Percentiles rank a stretch among this genome's conserved stretches.
Evolutionary conservation across 2,113 vertebrate genomes (phyloP).

Genomic region (Chinchilla lanigera): DNA sequence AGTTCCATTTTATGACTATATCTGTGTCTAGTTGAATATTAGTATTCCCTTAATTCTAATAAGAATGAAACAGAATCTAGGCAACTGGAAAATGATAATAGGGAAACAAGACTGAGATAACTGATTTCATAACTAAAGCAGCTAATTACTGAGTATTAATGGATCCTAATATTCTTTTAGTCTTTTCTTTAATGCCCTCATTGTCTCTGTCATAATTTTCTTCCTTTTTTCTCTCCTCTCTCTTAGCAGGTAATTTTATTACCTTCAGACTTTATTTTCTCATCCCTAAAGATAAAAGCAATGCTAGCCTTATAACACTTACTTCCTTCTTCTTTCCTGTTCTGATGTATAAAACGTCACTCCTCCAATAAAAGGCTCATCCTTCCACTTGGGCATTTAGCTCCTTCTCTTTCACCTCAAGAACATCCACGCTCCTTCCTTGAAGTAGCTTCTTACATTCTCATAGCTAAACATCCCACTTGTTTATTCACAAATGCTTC

Average conservation of each 20-base stretch:
- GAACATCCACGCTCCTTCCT: background rate
- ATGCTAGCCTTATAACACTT: background rate
- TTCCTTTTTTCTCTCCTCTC: background rate
- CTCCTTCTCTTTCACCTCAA: background rate
- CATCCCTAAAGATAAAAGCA: background rate
- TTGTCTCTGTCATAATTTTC: background rate
- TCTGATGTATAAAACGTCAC: background rate
- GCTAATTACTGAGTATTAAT: background rate
- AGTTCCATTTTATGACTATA: background rate
- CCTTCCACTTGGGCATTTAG: background rate
- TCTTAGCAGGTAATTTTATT: background rate
- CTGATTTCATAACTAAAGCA: background rate
- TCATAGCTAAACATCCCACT: too few relatives aligned
- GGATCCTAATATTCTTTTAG: background rate
- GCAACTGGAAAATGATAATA: background rate
- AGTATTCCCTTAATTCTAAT: background rate
- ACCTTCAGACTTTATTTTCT: background rate
- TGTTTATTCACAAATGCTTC: background rate
- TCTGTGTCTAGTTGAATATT: background rate
- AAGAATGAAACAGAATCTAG: background rate
- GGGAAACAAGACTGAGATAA: background rate
- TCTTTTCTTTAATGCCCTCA: background rate
- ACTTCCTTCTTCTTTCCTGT: background rate
- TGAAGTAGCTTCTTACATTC: background rate
- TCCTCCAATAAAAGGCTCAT: background rate